A percentile compares a stretch with the other conserved stretches of the same genome.
phyloP scores from a whole-genome alignment of 2,797 vertebrate species.

The Cirrhinus molitorella region DNA sequence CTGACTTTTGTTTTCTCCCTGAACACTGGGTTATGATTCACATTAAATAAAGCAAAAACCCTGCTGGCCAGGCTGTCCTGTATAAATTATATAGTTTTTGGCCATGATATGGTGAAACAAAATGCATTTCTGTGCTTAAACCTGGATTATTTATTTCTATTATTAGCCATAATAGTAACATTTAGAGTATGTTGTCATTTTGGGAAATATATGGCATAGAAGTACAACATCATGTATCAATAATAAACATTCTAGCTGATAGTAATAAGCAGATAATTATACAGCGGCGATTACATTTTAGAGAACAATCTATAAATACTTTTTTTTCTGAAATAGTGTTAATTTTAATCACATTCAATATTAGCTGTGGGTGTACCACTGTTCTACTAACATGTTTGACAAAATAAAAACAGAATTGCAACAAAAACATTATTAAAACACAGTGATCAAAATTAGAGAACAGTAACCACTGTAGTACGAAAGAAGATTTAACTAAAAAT shows the following conservation, averaged over 20 bases:
- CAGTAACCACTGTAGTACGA: too few species aligned
- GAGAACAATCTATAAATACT: too few species aligned
- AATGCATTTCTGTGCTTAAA: background rate
- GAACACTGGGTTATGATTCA: background rate
- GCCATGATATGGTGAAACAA: background rate
- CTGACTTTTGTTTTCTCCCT: background rate
- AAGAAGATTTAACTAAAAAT: too few species aligned
- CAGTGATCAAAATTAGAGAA: too few species aligned
- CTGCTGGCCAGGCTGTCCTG: background rate
- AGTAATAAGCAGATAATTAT: background rate
- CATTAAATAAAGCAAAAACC: slow-evolving; percentile 8
- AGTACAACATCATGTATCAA: background rate
- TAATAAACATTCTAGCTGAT: background rate
- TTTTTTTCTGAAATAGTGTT: too few species aligned
- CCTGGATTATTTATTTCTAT: background rate
- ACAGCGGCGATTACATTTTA: too few species aligned
- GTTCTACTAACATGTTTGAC: too few species aligned
- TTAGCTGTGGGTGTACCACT: too few species aligned
- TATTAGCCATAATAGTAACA: background rate
- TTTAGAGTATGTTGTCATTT: background rate
- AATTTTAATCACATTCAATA: too few species aligned
- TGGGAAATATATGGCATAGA: background rate
- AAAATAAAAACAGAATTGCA: too few species aligned
- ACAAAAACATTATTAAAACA: too few species aligned
- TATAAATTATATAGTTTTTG: background rate